Conservation (phyloP, 2,797 vertebrate species). For the Australoheros facetus region DNA sequence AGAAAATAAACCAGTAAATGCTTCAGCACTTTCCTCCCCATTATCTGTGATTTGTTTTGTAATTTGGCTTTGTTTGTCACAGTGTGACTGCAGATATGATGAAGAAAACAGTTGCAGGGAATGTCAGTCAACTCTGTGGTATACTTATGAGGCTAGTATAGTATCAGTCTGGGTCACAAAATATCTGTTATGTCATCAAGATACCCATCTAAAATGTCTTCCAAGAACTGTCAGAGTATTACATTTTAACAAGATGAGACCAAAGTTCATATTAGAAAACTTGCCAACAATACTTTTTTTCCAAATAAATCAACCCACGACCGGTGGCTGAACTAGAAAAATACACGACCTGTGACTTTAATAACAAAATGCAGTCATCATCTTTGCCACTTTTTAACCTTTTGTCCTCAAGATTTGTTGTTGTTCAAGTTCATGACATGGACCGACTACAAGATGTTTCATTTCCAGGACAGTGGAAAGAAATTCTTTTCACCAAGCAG, state of each 20-base stretch:
- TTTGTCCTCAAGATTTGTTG: neutral
- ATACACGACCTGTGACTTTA: neutral
- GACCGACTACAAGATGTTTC: conserved; percentile 12
- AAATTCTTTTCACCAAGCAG: conserved; percentile 16
- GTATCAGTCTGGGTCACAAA: neutral
- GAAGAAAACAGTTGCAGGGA: conserved; percentile 10
- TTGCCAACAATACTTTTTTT: neutral
- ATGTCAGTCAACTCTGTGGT: neutral
- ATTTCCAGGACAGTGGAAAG: conserved; percentile 28
- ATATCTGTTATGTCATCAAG: conserved; percentile 8
- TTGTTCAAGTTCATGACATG: neutral
- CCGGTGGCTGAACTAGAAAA: neutral
- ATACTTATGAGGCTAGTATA: neutral
- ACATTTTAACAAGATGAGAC: neutral
- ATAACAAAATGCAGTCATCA: neutral
- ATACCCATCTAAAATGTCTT: neutral
- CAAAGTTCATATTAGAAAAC: neutral
- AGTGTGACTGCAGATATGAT: neutral
- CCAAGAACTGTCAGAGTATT: neutral
- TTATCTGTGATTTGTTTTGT: conserved; percentile 17
- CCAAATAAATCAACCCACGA: neutral
- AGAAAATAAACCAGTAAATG: conserved; percentile 25
- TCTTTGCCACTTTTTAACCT: neutral
- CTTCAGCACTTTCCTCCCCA: conserved; percentile 13
- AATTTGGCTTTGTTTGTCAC: neutral